Conservation (phyloP, 2,888 invertebrate genomes). For the Rhodophaea formosa region DNA sequence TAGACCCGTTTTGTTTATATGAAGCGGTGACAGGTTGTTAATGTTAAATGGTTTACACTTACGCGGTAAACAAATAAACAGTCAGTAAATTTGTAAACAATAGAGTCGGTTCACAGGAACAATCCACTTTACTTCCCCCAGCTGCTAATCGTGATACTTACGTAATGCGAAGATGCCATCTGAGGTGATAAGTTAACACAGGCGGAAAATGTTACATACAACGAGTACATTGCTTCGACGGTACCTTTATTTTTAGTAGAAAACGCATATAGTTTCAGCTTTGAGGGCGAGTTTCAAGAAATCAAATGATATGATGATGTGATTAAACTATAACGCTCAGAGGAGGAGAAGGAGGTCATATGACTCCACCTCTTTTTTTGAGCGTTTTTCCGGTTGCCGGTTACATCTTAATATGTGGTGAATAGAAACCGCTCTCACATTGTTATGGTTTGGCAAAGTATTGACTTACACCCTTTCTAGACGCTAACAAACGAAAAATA, state of each 20-base stretch:
- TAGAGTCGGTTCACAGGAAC: conserved; percentile 3
- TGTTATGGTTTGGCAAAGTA: no score
- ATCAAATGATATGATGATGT: no score
- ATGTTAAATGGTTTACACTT: neutral
- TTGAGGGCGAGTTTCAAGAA: no score
- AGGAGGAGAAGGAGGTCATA: no score
- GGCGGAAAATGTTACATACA: neutral
- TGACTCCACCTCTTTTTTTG: no score
- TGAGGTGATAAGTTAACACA: conserved; percentile 8
- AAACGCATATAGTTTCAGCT: no score
- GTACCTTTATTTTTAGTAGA: neutral
- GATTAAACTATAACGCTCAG: no score
- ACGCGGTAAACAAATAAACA: neutral
- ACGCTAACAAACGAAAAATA: no score
- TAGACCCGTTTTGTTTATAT: neutral
- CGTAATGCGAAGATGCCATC: conserved; percentile 5
- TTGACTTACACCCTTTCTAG: no score
- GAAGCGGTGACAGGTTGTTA: neutral
- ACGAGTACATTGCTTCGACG: neutral
- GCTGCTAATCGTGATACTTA: neutral
- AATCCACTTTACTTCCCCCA: conserved; percentile 1
- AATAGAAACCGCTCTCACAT: no score
- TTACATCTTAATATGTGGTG: no score
- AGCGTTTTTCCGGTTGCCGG: no score
- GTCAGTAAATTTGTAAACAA: neutral